Evolutionary conservation across 2,888 invertebrate species (phyloP), one percentile per base, ranked within the genome.

Genomic region (Gibbula magus): DNA sequence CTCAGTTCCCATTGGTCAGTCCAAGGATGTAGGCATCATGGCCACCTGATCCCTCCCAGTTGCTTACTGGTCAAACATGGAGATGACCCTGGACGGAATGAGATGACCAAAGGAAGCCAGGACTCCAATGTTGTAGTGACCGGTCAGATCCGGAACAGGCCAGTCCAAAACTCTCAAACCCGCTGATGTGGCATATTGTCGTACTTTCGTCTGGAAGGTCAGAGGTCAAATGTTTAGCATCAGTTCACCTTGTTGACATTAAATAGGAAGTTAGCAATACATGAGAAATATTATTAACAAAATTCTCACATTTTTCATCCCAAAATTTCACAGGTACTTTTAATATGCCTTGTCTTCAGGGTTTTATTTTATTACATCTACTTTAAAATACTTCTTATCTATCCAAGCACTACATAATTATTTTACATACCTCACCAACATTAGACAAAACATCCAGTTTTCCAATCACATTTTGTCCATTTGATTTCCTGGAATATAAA

Each of bases 51-150:
- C n/a, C n/a, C n/a, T 10, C 1, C 45, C 5, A 45, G 5, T 39
- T 56, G 87, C 89, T 86, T 86, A 97, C 97, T 96, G 93, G 79
- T 96, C 96, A 93, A 98, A 98, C 81, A 95, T 94, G 10, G 95
- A 93, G 45, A 99, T 96, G 0, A 97, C 92, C 77, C 94, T 91
- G 84, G 94, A 93, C 54, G 97, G 97, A 88, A 99, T 97, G 82
- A 99, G 94, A 91, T 97, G 96, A 0, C 99, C 98, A 94, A 99
- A 99, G 0, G 98, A 98, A 0, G 97, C 97, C 39, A 99, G 96
- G 75, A 98, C 93, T 4, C 98, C 98, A 81, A 98, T 93, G 91
- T 98, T 96, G 94, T 96, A 98, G 18, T 92, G 90, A 8, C 77
- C 82, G 39, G 70, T 53, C 18, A 84, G 56, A 18, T 83, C 32